Percentiles rank a stretch among this genome's conserved stretches.
Conservation (phyloP, 2,888 invertebrate species). For the Coremacera marginata region DNA sequence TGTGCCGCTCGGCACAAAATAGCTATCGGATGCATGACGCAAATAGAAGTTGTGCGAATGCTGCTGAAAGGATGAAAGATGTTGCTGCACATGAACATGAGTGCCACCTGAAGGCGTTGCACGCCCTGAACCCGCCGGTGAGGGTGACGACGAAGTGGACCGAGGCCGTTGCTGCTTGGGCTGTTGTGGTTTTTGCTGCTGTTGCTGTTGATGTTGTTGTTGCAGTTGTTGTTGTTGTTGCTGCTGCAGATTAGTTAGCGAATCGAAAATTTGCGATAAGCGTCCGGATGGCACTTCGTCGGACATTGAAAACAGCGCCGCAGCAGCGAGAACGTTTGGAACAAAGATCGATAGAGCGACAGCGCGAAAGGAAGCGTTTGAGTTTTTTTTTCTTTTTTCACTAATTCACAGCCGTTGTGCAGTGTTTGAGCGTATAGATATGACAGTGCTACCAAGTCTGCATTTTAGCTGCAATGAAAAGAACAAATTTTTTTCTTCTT, state of each 20-base stretch:
- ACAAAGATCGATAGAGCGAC: neutral
- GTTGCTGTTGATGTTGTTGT: slow-evolving; percentile 72
- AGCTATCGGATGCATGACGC: slow-evolving; percentile 51
- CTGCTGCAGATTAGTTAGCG: slow-evolving; percentile 81
- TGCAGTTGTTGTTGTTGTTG: slow-evolving; percentile 70
- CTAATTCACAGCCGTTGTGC: neutral
- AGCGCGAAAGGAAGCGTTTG: neutral
- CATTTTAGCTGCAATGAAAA: slow-evolving; percentile 28
- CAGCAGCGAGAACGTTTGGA: neutral
- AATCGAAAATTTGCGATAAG: slow-evolving; percentile 86
- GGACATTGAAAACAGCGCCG: slow-evolving; percentile 70
- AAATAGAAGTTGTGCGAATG: slow-evolving; percentile 58
- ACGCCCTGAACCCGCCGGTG: slow-evolving; percentile 57
- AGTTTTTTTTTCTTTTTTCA: neutral
- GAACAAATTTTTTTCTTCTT: neutral
- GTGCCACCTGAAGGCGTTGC: slow-evolving; percentile 55
- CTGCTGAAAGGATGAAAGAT: slow-evolving; percentile 37
- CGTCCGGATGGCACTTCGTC: slow-evolving; percentile 79
- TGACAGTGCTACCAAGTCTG: neutral
- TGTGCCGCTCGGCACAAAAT: slow-evolving; percentile 56
- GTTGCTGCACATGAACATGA: slow-evolving; percentile 30
- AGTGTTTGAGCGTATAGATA: neutral
- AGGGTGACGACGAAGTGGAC: slow-evolving; percentile 56
- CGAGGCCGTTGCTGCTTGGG: slow-evolving; percentile 52
- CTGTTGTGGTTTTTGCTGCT: slow-evolving; percentile 51